These are phyloP conservation scores for Zalophus californianus DNA, from an alignment of 2,797 vertebrate genomes.

Conservation along the genomic window DNA sequence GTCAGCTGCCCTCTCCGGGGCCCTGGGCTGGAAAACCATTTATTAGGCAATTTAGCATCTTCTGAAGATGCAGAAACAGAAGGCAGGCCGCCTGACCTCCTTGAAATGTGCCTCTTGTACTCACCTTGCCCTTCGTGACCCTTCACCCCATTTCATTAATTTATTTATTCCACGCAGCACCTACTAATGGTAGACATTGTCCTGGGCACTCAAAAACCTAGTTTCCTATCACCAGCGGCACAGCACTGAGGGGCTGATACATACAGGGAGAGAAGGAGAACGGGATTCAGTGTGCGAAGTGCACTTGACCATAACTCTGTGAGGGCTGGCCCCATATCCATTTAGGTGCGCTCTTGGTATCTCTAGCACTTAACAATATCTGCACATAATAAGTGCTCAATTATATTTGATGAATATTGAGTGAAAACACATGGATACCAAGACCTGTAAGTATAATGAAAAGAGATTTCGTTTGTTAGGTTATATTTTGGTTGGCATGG, in stretches of 20 bases:
- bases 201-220: background rate
- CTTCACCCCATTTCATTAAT: background rate
- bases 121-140: background rate
- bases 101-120: background rate
- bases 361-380: constrained; percentile 4
- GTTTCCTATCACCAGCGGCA: background rate
- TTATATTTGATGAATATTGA: constrained; percentile 58
- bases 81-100: constrained; percentile 10
- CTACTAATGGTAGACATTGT: background rate
- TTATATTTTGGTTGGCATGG: background rate
- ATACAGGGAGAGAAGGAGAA: too few species aligned
- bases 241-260: background rate
- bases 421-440: constrained; percentile 33
- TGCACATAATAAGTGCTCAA: constrained; percentile 53
- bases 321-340: background rate
- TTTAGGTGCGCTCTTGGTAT: constrained; percentile 29
- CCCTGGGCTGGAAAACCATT: constrained; percentile 47
- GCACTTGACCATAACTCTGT: constrained; percentile 31
- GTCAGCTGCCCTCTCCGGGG: constrained; percentile 50
- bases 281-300: background rate
- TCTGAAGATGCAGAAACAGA: background rate
- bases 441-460: background rate
- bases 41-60: constrained; percentile 52
- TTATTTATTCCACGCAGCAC: background rate
- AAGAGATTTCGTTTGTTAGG: background rate